Percentiles rank a stretch among this genome's conserved stretches.
phyloP scores from a whole-genome alignment of 2,888 invertebrate species.

The Theretra japonica region DNA sequence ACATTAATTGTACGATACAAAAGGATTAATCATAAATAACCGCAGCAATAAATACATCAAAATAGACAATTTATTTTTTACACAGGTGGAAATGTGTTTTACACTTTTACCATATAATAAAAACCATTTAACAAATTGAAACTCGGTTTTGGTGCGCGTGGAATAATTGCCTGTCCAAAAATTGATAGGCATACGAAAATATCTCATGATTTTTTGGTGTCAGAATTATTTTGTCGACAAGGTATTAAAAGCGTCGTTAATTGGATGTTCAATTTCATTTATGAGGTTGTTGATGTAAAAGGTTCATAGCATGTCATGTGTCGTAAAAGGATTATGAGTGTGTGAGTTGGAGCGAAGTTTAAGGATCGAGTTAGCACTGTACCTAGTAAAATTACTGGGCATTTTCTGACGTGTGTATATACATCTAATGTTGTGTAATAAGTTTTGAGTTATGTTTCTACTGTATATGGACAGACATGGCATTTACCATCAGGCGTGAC shows the following conservation, averaged over 20 bases:
- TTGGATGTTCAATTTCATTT: constrained; percentile 28
- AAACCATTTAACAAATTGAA: constrained; percentile 21
- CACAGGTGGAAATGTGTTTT: constrained; percentile 14
- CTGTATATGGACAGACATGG: too few relatives aligned
- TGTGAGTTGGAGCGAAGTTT: background rate
- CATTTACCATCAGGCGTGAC: too few relatives aligned
- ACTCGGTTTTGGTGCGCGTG: constrained; percentile 14
- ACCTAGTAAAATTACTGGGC: too few relatives aligned
- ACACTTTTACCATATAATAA: constrained; percentile 16
- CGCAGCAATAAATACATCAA: constrained; percentile 9
- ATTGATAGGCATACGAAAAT: constrained; percentile 26
- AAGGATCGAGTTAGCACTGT: too few relatives aligned
- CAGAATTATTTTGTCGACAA: constrained; percentile 28
- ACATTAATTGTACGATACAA: too few relatives aligned
- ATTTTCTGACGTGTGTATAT: too few relatives aligned
- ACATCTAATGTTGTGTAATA: too few relatives aligned
- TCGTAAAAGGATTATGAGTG: background rate
- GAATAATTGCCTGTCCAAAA: constrained; percentile 29
- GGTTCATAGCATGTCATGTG: background rate
- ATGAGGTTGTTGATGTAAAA: constrained; percentile 8
- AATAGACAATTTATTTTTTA: background rate
- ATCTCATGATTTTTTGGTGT: constrained; percentile 28
- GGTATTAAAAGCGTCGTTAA: constrained; percentile 28
- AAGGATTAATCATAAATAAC: background rate
- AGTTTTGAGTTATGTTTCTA: too few relatives aligned